These are phyloP conservation scores for Cirrhinus molitorella DNA, from an alignment of 2,797 vertebrate genomes.

Conservation along the genomic window DNA sequence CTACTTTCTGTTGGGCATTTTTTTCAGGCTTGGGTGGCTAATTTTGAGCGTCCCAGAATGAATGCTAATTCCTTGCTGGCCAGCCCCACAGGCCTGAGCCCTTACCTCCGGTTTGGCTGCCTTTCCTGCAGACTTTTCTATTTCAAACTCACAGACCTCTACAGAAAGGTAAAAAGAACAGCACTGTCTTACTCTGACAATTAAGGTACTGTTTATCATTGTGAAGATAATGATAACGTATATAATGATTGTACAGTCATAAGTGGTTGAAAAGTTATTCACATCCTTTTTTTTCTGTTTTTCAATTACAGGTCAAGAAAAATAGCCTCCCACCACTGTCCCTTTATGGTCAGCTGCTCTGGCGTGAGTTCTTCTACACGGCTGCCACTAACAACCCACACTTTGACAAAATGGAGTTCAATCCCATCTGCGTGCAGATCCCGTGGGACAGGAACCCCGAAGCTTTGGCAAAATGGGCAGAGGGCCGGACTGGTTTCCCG, in stretches of 20 bases:
- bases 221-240: too few relatives aligned
- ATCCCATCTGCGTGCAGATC: constrained; percentile 94
- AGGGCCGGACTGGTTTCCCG: constrained; percentile 92
- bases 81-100: constrained; percentile 92
- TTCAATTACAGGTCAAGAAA: constrained; percentile 86
- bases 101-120: constrained; percentile 95
- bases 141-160: constrained; percentile 93
- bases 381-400: constrained; percentile 93
- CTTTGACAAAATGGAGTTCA: constrained; percentile 98
- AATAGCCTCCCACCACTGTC: constrained; percentile 90
- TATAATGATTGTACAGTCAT: not conserved
- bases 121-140: constrained; percentile 95
- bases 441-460: constrained; percentile 95
- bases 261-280: not conserved
- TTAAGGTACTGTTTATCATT: not conserved
- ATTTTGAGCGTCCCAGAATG: constrained; percentile 94
- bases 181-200: not conserved
- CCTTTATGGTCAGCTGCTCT: constrained; percentile 92
- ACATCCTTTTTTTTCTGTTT: not conserved
- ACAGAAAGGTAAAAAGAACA: constrained; percentile 87
- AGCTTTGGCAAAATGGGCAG: constrained; percentile 95
- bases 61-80: constrained; percentile 93
- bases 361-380: constrained; percentile 97
- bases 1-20: not conserved
- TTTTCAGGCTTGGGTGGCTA: constrained; percentile 92